Percentiles rank a stretch among this genome's conserved stretches.
Evolutionary conservation across 2,797 vertebrate species (phyloP).

Genomic region (Argyrosomus regius): DNA sequence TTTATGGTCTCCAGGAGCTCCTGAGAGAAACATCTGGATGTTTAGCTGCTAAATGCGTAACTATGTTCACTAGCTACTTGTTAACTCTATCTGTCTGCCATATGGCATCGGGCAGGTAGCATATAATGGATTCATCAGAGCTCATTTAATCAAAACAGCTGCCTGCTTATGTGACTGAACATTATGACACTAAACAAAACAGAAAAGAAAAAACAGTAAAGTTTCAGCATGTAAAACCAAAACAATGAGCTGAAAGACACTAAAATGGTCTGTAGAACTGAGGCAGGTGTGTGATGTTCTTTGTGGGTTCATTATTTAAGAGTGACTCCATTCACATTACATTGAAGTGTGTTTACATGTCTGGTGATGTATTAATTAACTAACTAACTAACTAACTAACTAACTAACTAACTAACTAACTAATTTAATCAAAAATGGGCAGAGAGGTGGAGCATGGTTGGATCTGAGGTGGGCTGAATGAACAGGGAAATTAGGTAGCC

Average conservation of each 20-base stretch:
- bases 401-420: too few relatives aligned
- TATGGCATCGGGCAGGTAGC: not conserved
- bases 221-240: not conserved
- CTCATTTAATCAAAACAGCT: not conserved
- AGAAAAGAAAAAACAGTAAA: not conserved
- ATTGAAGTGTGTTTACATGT: too few relatives aligned
- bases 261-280: too few relatives aligned
- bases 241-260: not conserved
- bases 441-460: too few relatives aligned
- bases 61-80: not conserved
- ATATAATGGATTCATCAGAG: not conserved
- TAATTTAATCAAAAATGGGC: too few relatives aligned
- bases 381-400: too few relatives aligned
- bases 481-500: too few relatives aligned
- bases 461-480: too few relatives aligned
- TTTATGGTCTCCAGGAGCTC: not conserved
- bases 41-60: not conserved
- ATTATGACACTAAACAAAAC: not conserved
- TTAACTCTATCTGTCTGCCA: not conserved
- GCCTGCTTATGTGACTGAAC: not conserved
- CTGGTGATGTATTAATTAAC: too few relatives aligned
- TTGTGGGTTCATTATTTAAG: too few relatives aligned
- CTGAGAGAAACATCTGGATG: not conserved
- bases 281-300: too few relatives aligned
- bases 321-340: too few relatives aligned